Evolutionary conservation across 1,140 invertebrate species (phyloP).

Genomic region (Pararge aegeria): DNA sequence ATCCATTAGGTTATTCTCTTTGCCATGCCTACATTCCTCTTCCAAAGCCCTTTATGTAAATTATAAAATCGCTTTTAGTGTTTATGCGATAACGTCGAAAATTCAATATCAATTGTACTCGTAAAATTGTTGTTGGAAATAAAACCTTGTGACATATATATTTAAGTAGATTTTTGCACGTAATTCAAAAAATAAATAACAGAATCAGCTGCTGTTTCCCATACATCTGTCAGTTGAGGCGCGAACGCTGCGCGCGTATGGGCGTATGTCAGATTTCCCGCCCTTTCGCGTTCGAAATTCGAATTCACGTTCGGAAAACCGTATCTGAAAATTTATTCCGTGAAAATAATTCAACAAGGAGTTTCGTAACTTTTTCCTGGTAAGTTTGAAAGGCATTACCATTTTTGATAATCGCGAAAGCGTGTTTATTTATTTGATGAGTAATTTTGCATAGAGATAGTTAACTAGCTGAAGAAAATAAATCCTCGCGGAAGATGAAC

Average conservation of each 20-base stretch:
- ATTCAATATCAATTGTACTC: neutral
- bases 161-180: constrained; percentile 13
- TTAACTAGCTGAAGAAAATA: too few species aligned
- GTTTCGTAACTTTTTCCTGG: neutral
- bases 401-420: too few species aligned
- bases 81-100: neutral
- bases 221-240: constrained; percentile 55
- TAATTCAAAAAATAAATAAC: constrained; percentile 2
- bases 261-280: constrained; percentile 33
- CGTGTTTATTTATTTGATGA: neutral
- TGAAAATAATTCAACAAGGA: neutral
- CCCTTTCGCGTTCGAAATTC: constrained; percentile 28
- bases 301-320: constrained; percentile 21
- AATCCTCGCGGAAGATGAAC: too few species aligned
- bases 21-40: neutral
- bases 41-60: neutral
- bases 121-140: neutral
- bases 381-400: neutral
- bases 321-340: neutral
- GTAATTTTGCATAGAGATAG: too few species aligned
- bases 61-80: neutral
- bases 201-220: constrained; percentile 44
- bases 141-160: constrained; percentile 3
- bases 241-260: constrained; percentile 51
- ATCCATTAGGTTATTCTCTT: neutral